These are phyloP conservation scores for Thaumetopoea pityocampa DNA, from an alignment of 1,140 invertebrate species.

Conservation along the genomic window DNA sequence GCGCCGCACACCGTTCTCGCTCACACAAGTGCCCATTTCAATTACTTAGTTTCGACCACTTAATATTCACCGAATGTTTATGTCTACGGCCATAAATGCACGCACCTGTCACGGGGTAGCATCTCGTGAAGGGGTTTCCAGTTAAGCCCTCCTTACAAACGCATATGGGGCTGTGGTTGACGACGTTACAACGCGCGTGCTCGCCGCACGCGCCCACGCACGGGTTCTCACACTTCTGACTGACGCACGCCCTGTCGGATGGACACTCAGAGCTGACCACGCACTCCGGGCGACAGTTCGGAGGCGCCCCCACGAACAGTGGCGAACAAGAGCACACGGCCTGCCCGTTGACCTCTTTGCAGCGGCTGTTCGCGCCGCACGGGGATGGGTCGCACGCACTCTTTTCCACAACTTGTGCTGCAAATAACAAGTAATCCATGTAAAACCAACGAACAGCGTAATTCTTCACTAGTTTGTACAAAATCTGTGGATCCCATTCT, in stretches of 20 bases:
- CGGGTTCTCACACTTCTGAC: conserved; percentile 81
- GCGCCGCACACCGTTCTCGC: too few relatives aligned
- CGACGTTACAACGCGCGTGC: conserved; percentile 85
- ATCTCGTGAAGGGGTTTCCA: conserved; percentile 83
- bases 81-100: conserved; percentile 11
- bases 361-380: conserved; percentile 86
- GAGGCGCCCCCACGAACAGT: conserved; percentile 83
- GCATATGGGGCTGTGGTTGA: conserved; percentile 86
- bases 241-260: conserved; percentile 78
- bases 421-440: too few relatives aligned
- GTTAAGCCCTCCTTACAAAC: conserved; percentile 79
- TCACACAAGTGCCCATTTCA: too few relatives aligned
- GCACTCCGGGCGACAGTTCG: conserved; percentile 84
- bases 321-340: conserved; percentile 83
- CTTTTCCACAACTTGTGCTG: conserved; percentile 44
- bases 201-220: conserved; percentile 84
- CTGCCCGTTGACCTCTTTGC: conserved; percentile 79
- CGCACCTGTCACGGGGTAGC: conserved; percentile 78
- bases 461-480: too few relatives aligned
- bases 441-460: too few relatives aligned
- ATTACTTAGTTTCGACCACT: too few relatives aligned
- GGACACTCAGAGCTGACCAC: conserved; percentile 84
- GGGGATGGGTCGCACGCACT: conserved; percentile 80
- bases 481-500: too few relatives aligned
- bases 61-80: too few relatives aligned